Evolutionary conservation across 2,797 vertebrate species (phyloP).

Genomic region (Danio tinwini): DNA sequence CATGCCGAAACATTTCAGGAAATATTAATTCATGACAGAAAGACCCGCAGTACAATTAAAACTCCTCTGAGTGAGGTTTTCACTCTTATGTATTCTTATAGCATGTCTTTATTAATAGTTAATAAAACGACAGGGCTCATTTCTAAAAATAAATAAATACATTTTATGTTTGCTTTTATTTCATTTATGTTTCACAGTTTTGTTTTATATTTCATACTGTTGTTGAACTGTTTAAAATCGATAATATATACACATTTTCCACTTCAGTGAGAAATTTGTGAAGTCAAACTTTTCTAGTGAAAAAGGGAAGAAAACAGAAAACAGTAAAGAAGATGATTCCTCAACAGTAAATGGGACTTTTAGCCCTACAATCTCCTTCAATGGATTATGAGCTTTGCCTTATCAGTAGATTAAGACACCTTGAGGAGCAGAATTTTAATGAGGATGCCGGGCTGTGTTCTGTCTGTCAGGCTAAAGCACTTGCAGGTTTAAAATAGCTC

Average conservation of each 20-base stretch:
- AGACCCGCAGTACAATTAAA: neutral
- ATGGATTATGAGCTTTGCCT: slow-evolving; percentile 78
- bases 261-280: slow-evolving; percentile 54
- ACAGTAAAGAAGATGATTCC: slow-evolving; percentile 63
- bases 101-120: too few species aligned
- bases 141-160: too few species aligned
- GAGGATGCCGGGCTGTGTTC: slow-evolving; percentile 59
- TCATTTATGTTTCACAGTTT: neutral
- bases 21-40: neutral
- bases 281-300: slow-evolving; percentile 58
- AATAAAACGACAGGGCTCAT: too few species aligned
- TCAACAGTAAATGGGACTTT: slow-evolving; percentile 69
- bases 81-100: neutral
- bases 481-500: slow-evolving; percentile 59
- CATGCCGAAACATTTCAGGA: neutral
- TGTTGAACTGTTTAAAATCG: slow-evolving; percentile 49
- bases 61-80: neutral
- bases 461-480: slow-evolving; percentile 57
- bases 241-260: neutral
- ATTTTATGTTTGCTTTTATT: neutral
- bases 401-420: slow-evolving; percentile 77
- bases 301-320: slow-evolving; percentile 56
- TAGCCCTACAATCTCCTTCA: slow-evolving; percentile 68
- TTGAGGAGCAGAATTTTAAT: slow-evolving; percentile 71
- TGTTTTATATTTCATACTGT: neutral